Evolutionary conservation across 2,797 vertebrate genomes (phyloP).

Genomic region (Ctenosaura bakeri): DNA sequence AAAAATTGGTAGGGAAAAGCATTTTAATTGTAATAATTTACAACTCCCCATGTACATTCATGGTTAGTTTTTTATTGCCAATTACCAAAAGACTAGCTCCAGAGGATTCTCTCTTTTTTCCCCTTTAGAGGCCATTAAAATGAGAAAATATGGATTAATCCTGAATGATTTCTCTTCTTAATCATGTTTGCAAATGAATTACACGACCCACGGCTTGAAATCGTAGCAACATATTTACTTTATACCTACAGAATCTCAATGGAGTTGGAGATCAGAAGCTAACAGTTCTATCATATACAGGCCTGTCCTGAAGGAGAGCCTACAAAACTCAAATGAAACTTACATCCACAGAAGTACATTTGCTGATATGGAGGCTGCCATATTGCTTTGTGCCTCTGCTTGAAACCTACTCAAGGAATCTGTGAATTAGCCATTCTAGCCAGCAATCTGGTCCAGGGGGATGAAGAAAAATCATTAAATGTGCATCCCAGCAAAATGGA

Average conservation of each 20-base stretch:
- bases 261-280: too few species aligned
- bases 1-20: not conserved
- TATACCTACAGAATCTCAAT: not conserved
- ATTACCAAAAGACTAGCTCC: not conserved
- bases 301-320: not conserved
- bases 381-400: too few species aligned
- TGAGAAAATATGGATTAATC: constrained; percentile 18
- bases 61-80: constrained; percentile 23
- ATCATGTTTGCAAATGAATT: constrained; percentile 4
- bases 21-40: constrained; percentile 31
- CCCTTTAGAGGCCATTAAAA: constrained; percentile 1
- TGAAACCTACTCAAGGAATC: too few species aligned
- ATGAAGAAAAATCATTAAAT: too few species aligned
- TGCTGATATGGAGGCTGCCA: too few species aligned
- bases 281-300: not conserved
- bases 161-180: not conserved
- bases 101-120: not conserved
- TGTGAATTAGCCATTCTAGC: too few species aligned
- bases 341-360: not conserved
- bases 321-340: not conserved
- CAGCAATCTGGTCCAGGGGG: too few species aligned
- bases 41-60: not conserved
- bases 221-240: not conserved
- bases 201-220: not conserved
- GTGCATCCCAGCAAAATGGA: too few species aligned